Base-by-base conservation (phyloP, 2,888 invertebrate species). In the Crioceris asparagi region DNA sequence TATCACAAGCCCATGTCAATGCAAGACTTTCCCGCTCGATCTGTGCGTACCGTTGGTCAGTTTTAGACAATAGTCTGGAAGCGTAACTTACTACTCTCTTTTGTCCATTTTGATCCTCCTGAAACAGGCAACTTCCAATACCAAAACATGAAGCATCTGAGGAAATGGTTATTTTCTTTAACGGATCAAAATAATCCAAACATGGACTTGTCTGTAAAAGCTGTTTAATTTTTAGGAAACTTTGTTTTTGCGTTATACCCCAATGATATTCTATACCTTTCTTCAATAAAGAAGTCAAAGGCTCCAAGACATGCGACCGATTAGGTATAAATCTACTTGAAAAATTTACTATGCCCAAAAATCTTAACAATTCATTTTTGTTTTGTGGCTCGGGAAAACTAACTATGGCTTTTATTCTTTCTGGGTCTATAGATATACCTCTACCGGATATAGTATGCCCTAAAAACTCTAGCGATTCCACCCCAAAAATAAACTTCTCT, bases 121-220 rank as follows among this genome's bases (percentile, higher is more conserved):
- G 40, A 10, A 36, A 23, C 15, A 42, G 29, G 15, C 35, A 38
- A 14, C 37, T 33, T 18, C 40, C 40, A 8, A 40, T 10, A 16
- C 40, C 41, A 31, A 25, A 41, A 14, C 33, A 38, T n/a, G 38
- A 38, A n/a, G 40, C 29, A 38, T 40, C 40, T 19, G 36, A 17
- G 6, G 21, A 26, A 23, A 41, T 29, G 7, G 19, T 14, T 10
- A 32, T 33, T 35, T 25, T 36, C 5, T 34, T 31, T 39, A 7
- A 8, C 2, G 34, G 29, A 31, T 40, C 36, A 18, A 26, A 41
- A 35, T 30, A 32, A 5, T 18, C 31, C 21, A 41, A 23, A 18
- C 26, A 31, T 8, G 39, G 42, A 14, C 30, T 18, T 27, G 36
- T 11, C 14, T 27, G 23, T 27, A 42, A 29, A 17, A 27, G 8